Conservation (phyloP, 1,140 invertebrate species). For the Sitobion miscanthi region DNA sequence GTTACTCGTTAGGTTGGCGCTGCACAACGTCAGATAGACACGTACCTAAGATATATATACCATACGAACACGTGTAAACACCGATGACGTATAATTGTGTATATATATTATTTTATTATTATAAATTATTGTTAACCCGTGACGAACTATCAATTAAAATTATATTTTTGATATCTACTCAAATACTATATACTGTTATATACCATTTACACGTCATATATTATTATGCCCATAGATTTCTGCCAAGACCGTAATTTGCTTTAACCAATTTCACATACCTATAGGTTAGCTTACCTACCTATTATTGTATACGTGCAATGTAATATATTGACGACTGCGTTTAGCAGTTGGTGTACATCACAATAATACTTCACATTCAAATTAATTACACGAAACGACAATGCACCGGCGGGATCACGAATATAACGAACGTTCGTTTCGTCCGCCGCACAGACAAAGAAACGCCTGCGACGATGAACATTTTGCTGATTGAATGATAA, state of each 20-base stretch:
- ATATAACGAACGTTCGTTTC: not conserved
- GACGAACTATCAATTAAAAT: not conserved
- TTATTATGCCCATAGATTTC: not conserved
- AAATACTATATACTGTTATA: not conserved
- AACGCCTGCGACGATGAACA: not conserved
- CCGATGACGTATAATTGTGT: not conserved
- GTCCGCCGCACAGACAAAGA: not conserved
- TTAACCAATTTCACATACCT: not conserved
- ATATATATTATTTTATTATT: too few species aligned
- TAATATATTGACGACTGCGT: not conserved
- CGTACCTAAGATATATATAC: not conserved
- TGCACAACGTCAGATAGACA: not conserved
- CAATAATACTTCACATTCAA: not conserved
- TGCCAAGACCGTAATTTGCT: not conserved
- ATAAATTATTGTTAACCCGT: not conserved
- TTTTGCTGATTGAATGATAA: not conserved
- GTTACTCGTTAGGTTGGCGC: not conserved
- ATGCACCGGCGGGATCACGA: not conserved
- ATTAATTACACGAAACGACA: not conserved
- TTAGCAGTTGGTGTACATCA: not conserved
- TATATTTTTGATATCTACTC: not conserved
- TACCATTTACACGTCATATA: not conserved
- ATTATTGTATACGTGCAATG: not conserved
- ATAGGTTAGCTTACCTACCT: too few species aligned
- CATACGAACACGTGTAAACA: not conserved